Conservation (phyloP, 2,797 vertebrate species). For the Pachyuromys duprasi region DNA sequence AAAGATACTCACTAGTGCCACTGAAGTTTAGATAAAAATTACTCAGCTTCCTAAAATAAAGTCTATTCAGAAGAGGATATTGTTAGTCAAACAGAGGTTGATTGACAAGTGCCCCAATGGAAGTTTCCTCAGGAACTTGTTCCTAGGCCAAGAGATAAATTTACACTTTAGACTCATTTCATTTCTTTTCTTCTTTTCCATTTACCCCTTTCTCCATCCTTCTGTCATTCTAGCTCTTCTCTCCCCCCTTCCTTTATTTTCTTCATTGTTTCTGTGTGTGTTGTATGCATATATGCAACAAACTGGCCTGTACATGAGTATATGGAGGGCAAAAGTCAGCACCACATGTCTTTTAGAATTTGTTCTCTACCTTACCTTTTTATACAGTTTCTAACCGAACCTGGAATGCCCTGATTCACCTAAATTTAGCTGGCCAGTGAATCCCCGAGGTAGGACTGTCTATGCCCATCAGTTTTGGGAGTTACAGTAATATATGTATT, state of each 20-base stretch:
- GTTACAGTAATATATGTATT: too few species aligned
- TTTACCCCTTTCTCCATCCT: neutral
- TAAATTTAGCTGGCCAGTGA: too few species aligned
- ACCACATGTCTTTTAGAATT: neutral
- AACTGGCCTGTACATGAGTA: neutral
- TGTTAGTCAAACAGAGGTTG: neutral
- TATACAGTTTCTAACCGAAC: neutral
- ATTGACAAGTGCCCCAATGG: neutral
- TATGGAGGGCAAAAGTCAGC: neutral
- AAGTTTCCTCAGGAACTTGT: neutral
- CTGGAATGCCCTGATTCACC: neutral
- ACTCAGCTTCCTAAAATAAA: neutral
- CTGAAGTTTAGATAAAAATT: neutral
- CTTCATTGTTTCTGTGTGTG: neutral
- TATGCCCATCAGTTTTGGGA: neutral
- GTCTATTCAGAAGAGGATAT: neutral
- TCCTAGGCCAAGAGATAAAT: neutral
- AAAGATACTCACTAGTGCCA: neutral
- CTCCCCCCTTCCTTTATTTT: neutral
- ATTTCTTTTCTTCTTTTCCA: neutral
- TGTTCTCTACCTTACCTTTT: neutral
- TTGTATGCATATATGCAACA: neutral
- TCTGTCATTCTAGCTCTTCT: neutral
- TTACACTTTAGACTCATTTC: neutral
- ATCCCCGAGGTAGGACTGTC: too few species aligned